phyloP scores from a whole-genome alignment of 1,140 invertebrate genomes.

The Cylas formicarius region DNA sequence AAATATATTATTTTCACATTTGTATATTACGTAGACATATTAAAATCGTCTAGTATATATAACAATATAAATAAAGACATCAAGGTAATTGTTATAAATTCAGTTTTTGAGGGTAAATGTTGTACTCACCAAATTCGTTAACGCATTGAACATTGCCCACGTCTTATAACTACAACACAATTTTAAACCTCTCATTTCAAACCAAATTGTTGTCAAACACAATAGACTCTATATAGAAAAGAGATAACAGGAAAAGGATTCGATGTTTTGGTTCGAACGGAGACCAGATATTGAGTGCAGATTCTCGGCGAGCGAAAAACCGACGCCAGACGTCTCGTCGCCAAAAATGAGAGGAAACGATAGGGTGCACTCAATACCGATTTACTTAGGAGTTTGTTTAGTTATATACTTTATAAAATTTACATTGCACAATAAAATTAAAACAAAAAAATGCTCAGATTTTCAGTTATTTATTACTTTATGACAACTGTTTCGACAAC shows the following conservation, averaged over 20 bases:
- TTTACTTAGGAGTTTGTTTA: no score
- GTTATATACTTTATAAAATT: no score
- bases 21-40: no score
- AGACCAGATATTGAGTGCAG: slow-evolving; percentile 2
- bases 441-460: not conserved
- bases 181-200: slow-evolving; percentile 5
- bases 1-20: no score
- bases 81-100: no score
- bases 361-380: not conserved
- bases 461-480: not conserved
- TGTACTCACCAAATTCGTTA: slow-evolving; percentile 1
- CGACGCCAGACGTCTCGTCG: slow-evolving; percentile 10
- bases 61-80: no score
- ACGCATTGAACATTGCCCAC: slow-evolving; percentile 8
- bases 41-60: no score
- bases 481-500: not conserved
- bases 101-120: no score
- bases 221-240: not conserved
- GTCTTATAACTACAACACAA: slow-evolving; percentile 1
- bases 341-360: not conserved
- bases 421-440: no score
- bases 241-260: no score
- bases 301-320: not conserved
- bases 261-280: no score
- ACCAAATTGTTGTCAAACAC: slow-evolving; percentile 1